These are phyloP conservation scores for Mormyrus lacerda DNA, from an alignment of 2,113 vertebrate species.

Conservation along the genomic window DNA sequence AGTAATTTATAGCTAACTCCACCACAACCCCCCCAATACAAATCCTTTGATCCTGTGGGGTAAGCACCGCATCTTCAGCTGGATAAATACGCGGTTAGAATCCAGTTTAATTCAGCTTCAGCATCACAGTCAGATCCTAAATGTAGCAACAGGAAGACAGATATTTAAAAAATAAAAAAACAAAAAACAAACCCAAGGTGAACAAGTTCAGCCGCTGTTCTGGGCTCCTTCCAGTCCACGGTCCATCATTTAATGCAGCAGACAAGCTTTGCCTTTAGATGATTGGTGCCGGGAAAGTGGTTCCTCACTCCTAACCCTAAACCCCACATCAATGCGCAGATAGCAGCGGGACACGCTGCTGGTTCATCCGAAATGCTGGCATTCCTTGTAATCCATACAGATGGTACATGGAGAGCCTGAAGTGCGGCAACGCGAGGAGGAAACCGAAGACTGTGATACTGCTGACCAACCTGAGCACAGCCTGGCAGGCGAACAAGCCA, in stretches of 20 bases:
- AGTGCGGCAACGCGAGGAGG: not conserved
- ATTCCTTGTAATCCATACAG: not conserved
- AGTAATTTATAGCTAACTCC: not conserved
- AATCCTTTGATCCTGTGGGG: too few species aligned
- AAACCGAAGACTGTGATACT: not conserved
- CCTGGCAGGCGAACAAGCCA: not conserved
- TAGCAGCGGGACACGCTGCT: not conserved
- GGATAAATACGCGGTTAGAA: not conserved
- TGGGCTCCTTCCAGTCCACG: not conserved
- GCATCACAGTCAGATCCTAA: not conserved
- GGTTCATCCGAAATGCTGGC: not conserved
- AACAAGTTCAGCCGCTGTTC: not conserved
- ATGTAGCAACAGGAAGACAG: not conserved
- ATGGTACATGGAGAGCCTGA: not conserved
- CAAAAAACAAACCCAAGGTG: not conserved
- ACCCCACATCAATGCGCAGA: not conserved
- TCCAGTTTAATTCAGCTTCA: not conserved
- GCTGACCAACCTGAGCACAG: not conserved
- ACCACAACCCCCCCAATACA: not conserved
- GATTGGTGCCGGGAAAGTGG: not conserved
- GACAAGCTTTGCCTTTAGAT: not conserved
- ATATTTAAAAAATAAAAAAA: not conserved
- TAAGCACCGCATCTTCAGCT: not conserved
- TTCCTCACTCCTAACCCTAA: not conserved
- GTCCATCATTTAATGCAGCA: not conserved